These are phyloP conservation scores for Thumatha senex DNA, from an alignment of 2,888 invertebrate genomes.

Conservation along the genomic window DNA sequence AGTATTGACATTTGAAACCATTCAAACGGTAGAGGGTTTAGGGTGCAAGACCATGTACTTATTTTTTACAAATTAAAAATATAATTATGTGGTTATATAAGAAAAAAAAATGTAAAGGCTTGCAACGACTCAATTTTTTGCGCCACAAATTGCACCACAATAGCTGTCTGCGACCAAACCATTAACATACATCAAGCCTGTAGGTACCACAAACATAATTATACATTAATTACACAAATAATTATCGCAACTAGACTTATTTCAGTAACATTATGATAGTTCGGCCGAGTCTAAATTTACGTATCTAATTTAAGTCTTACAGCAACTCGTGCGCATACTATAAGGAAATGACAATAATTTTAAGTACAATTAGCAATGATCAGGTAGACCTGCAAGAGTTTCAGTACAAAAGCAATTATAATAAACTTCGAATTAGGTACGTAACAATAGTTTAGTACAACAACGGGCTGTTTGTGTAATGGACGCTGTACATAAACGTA, in stretches of 20 bases:
- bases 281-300: neutral
- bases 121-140: neutral
- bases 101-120: neutral
- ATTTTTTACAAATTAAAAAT: no score
- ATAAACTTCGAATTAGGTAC: slow-evolving; percentile 16
- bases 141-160: neutral
- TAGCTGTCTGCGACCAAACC: neutral
- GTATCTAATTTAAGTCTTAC: slow-evolving; percentile 6
- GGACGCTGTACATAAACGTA: slow-evolving; percentile 16
- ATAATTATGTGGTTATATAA: no score
- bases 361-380: slow-evolving; percentile 10
- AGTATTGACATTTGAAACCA: no score
- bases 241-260: neutral
- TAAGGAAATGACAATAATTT: slow-evolving; percentile 11
- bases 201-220: neutral
- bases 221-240: neutral
- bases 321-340: slow-evolving; percentile 7
- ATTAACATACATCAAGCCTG: neutral
- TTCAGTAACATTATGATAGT: slow-evolving; percentile 1
- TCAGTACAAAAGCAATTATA: slow-evolving; percentile 16
- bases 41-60: no score
- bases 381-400: slow-evolving; percentile 6
- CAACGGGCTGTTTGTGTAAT: slow-evolving; percentile 17
- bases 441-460: slow-evolving; percentile 27
- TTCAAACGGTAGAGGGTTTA: no score